Evolutionary conservation across 1,140 invertebrate genomes (phyloP), one percentile per base, ranked within the genome.

Genomic region (Artemia franciscana): DNA sequence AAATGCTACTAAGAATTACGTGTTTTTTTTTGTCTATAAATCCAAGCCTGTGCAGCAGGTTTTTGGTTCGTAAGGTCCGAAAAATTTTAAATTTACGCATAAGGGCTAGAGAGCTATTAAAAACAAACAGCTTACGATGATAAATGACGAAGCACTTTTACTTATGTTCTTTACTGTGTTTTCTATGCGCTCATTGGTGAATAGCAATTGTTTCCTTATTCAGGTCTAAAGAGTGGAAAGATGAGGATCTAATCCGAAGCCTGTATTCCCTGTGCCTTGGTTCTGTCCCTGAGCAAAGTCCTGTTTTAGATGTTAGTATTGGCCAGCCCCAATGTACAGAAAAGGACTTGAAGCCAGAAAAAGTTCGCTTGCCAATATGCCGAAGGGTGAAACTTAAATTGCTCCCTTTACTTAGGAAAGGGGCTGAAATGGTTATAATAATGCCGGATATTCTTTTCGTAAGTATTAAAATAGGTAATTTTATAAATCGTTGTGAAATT

Each of bases 311-410:
- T 15, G 39, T 18, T 15, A 18, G 21, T 51, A 51, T 51, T 18
- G 39, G 39, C 12, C 39, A 51, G 3, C 39, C 39, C 21, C 39
- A 51, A 18, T 51, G 39, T 65, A 78, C 73, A 66, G 78, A 78
- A 63, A 75, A 75, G 64, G 69, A 73, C 63, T 68, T 78, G 3
- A 80, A 79, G 67, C 75, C 77, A 5, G 82, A 85, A 60, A 75
- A 79, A 63, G 81, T 80, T 67, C 78, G 83, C 70, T 77, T 78
- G 5, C 82, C 87, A 39, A 85, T 85, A 2, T 84, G 82, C 70
- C 85, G 85, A 0, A 78, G 87, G 66, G 82, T 92, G 59, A 78
- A 88, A 26, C 73, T 91, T 18, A 92, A 92, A 73, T 71, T 94
- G 23, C 79, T 93, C 64, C 83, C 87, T 62, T 85, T 88, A 75